Conservation (phyloP, 37 sponge, comb jelly and placozoan genomes). For the Oopsacas minuta region DNA sequence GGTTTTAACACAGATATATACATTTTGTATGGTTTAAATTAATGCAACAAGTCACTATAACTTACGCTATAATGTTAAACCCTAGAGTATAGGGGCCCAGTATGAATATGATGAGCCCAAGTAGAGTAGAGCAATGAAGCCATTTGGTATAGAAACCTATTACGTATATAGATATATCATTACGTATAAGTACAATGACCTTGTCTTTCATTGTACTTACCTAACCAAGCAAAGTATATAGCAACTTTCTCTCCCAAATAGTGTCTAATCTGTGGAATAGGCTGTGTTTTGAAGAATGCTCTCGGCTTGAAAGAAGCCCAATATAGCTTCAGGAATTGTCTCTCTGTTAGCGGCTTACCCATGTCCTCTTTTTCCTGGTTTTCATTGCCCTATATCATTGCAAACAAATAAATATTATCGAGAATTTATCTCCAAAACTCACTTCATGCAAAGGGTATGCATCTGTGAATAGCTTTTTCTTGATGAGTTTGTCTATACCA, state of each 20-base stretch:
- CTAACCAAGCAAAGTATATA: conserved; percentile 94
- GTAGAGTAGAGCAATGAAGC: conserved; percentile 31
- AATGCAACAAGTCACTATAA: too few relatives aligned
- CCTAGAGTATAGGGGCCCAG: conserved; percentile 17
- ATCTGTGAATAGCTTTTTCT: conserved; percentile 37
- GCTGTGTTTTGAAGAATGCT: conserved; percentile 24
- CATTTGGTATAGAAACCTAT: conserved; percentile 33
- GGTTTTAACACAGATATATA: too few relatives aligned
- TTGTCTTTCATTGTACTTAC: conserved; percentile 15
- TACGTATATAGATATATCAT: too few relatives aligned
- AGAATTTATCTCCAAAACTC: not conserved
- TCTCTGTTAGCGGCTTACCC: conserved; percentile 4
- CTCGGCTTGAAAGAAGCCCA: conserved; percentile 24
- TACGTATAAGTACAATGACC: too few relatives aligned
- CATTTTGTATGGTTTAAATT: too few relatives aligned
- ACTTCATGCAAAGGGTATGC: conserved; percentile 72
- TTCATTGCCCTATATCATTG: not conserved
- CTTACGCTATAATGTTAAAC: conserved; percentile 4
- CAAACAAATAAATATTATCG: not conserved
- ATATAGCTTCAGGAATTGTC: not conserved
- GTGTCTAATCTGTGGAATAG: conserved; percentile 28
- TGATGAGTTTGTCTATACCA: conserved; percentile 50
- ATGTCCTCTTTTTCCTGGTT: not conserved
- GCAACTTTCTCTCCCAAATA: conserved; percentile 97
- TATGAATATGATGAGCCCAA: not conserved